Percentiles rank a stretch among this genome's conserved stretches.
phyloP scores from a whole-genome alignment of 1,140 invertebrate genomes.

The Cherax quadricarinatus region DNA sequence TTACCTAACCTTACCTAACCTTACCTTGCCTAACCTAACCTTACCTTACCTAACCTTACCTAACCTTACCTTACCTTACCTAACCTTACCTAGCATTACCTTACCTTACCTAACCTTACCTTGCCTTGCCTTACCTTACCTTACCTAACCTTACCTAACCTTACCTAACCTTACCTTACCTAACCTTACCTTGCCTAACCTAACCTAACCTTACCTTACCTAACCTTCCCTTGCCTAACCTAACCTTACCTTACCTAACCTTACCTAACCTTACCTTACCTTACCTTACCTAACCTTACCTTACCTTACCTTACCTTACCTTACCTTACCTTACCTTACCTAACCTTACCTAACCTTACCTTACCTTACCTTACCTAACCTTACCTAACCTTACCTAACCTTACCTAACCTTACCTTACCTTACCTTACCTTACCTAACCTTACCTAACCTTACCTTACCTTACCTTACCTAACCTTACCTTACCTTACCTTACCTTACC shows the following conservation, averaged over 20 bases:
- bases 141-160: neutral
- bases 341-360: neutral
- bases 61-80: too few relatives aligned
- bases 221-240: neutral
- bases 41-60: too few relatives aligned
- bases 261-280: neutral
- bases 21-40: too few relatives aligned
- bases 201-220: neutral
- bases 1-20: too few relatives aligned
- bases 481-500: neutral
- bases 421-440: neutral
- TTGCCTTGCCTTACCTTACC: too few relatives aligned
- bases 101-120: too few relatives aligned
- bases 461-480: neutral
- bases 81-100: too few relatives aligned
- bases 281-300: neutral
- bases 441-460: neutral
- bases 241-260: neutral
- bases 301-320: neutral
- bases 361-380: neutral
- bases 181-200: neutral
- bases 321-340: neutral
- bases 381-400: conserved; percentile 24
- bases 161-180: neutral
- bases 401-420: neutral